Evolutionary conservation across 2,113 vertebrate genomes (phyloP), one percentile per base, ranked within the genome.

Genomic region (Desmodus rotundus): DNA sequence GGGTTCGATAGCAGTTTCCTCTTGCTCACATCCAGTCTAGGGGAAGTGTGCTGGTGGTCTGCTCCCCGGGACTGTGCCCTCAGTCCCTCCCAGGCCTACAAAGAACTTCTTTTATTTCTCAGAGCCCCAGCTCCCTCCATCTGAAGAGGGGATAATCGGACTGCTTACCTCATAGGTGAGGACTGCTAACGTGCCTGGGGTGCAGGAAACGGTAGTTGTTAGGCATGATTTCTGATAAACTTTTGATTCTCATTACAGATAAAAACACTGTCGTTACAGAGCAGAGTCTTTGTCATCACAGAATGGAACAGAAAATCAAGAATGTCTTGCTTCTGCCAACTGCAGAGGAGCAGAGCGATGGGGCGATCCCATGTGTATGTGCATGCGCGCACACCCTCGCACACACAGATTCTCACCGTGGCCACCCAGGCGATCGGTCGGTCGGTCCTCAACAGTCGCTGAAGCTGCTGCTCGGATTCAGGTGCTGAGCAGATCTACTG

Each of bases 311-410:
- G 47, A 87, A 83, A 80, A 92, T 28, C 41, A 82, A 83, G 31
- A 86, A 24, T 11, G 28, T 36, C 26, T 28, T 20, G 50, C 26
- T 74, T 93, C 84, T 93, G 84, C 77, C 68, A 50, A 17, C 24
- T 50, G 47, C 41, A 45, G 88, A 78, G 47, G 52, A 88, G 24
- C 31, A 47, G 68, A 11, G 50, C 9, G 7, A 12, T 36, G 9
- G 31, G 78, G 31, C 14, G 17, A 28, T 70, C 20, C 8, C 4
- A 16, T 4, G 17, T 19, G 9, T 7, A 19, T 3, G 5, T 7
- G 8, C 5, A 3, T 0, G 3, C 4, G 5, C 0, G 0, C 11
- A 1, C 31, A 28, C 91, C n/a, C 3, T 15, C 26, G 7, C 22
- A 5, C 15, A n/a, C 15, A 41, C 41, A 20, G 0, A 7, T 65